Percentiles rank a stretch among this genome's conserved stretches.
Evolutionary conservation across 2,888 invertebrate species (phyloP).

Genomic region (Drosophila gaucha): DNA sequence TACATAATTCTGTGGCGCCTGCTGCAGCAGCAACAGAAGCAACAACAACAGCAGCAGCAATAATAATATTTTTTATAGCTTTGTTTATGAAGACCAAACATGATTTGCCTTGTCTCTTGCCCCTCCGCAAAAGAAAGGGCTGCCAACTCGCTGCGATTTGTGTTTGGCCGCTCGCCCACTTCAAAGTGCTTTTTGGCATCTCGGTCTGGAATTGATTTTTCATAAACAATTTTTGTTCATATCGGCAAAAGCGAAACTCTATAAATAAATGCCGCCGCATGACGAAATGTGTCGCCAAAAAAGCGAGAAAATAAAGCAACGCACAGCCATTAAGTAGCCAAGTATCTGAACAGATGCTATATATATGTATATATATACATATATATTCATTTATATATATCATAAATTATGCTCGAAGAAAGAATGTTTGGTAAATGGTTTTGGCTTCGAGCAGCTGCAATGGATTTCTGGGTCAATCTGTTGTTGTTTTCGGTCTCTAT

Average conservation of each 20-base stretch:
- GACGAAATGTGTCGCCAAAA: slow-evolving; percentile 67
- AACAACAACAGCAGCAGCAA: slow-evolving; percentile 12
- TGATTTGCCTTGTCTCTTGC: slow-evolving; percentile 27
- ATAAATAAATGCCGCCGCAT: slow-evolving; percentile 45
- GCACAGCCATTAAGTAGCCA: slow-evolving; percentile 5
- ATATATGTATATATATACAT: neutral
- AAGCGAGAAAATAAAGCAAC: slow-evolving; percentile 21
- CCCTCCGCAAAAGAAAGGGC: too few relatives aligned
- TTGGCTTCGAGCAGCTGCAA: slow-evolving; percentile 48
- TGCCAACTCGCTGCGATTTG: slow-evolving; percentile 30
- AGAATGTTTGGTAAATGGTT: slow-evolving; percentile 28
- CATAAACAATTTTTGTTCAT: slow-evolving; percentile 11
- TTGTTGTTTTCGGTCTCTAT: slow-evolving; percentile 35
- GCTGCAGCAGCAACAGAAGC: slow-evolving; percentile 22
- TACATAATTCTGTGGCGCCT: slow-evolving; percentile 68
- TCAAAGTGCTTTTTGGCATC: slow-evolving; percentile 30
- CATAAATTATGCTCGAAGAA: slow-evolving; percentile 22
- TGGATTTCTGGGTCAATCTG: slow-evolving; percentile 53
- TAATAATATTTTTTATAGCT: slow-evolving; percentile 67
- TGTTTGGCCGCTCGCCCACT: slow-evolving; percentile 15
- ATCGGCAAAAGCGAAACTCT: slow-evolving; percentile 38
- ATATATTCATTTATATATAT: slow-evolving; percentile 36
- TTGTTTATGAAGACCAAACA: slow-evolving; percentile 65
- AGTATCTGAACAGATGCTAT: slow-evolving; percentile 33
- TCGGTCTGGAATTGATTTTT: slow-evolving; percentile 46